Conservation (phyloP, 2,797 vertebrate genomes). For the Brachyalestes nurse region DNA sequence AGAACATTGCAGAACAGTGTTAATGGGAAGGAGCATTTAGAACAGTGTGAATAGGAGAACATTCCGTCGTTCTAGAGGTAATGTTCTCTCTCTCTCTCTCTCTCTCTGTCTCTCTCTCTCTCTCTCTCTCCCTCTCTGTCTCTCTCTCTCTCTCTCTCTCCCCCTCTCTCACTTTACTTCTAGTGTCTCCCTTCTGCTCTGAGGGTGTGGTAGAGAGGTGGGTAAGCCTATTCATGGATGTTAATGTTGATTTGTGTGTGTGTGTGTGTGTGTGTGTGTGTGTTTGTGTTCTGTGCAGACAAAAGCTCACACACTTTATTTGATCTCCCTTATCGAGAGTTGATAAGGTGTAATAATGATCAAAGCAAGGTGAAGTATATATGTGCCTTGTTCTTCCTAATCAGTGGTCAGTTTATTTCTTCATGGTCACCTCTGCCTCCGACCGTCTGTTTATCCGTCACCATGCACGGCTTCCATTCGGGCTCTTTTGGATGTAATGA, state of each 20-base stretch:
- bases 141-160: not conserved
- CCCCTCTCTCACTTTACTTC: not conserved
- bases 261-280: slow-evolving; percentile 5
- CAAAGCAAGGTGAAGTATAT: not conserved
- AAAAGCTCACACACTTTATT: slow-evolving; percentile 1
- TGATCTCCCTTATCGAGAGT: not conserved
- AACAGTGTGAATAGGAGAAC: no score
- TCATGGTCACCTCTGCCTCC: not conserved
- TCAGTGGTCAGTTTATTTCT: not conserved
- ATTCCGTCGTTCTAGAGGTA: no score
- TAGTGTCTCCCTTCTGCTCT: not conserved
- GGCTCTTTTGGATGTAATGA: not conserved
- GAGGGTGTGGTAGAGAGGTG: not conserved
- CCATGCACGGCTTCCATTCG: not conserved
- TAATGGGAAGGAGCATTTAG: not conserved
- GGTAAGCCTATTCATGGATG: not conserved
- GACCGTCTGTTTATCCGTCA: not conserved
- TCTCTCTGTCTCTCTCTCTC: not conserved
- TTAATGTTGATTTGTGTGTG: not conserved
- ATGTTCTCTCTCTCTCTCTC: not conserved
- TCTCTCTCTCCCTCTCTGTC: not conserved
- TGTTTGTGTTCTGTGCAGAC: not conserved
- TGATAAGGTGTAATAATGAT: slow-evolving; percentile 2
- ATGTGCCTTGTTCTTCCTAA: not conserved
- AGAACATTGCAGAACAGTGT: not conserved